phyloP scores from a whole-genome alignment of 2,888 invertebrate genomes.

The Ganaspis brasiliensis region DNA sequence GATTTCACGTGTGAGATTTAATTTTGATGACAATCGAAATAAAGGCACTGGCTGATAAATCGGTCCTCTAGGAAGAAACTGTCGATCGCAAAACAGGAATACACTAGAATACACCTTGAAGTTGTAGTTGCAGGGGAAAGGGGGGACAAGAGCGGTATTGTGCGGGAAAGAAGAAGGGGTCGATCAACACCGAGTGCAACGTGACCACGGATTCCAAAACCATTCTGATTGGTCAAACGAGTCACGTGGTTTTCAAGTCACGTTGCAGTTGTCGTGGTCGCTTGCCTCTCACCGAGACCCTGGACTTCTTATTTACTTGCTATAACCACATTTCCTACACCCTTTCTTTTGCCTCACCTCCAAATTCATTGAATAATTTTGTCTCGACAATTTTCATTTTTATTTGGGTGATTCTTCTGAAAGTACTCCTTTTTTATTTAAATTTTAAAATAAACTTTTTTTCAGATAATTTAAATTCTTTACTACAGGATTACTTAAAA shows the following conservation, averaged over 20 bases:
- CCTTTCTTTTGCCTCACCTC: constrained; percentile 6
- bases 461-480: no score
- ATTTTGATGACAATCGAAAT: no score
- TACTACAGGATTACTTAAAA: no score
- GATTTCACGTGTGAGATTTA: neutral
- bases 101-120: constrained; percentile 26
- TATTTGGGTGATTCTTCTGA: no score
- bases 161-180: constrained; percentile 60
- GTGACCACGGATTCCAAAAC: constrained; percentile 80
- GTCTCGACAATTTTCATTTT: neutral
- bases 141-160: constrained; percentile 59
- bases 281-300: constrained; percentile 61
- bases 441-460: no score
- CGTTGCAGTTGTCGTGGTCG: constrained; percentile 76
- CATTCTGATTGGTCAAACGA: constrained; percentile 66
- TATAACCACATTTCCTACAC: neutral
- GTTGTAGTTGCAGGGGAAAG: constrained; percentile 41
- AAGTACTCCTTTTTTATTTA: no score
- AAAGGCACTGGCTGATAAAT: neutral
- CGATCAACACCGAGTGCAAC: constrained; percentile 84
- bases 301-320: constrained; percentile 53
- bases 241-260: constrained; percentile 74
- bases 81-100: constrained; percentile 19
- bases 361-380: neutral
- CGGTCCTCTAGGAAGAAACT: neutral